These are phyloP conservation scores for Odontocolon sp. DNA, from an alignment of 2,888 invertebrate genomes.

Conservation along the genomic window DNA sequence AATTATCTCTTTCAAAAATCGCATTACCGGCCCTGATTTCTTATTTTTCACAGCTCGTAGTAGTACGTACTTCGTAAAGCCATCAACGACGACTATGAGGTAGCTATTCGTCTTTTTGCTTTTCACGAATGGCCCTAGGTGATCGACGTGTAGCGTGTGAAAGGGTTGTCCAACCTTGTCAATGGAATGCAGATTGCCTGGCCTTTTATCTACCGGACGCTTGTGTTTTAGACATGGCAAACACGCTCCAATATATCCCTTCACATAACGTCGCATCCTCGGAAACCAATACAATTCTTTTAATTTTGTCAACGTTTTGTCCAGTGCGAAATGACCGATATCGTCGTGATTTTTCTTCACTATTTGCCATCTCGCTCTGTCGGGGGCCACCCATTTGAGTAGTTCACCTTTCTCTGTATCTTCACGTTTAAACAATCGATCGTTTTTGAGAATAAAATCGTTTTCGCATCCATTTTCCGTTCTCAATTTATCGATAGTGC, in stretches of 20 bases:
- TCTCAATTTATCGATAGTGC: no score
- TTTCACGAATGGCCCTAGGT: conserved; percentile 48
- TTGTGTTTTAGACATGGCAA: conserved; percentile 54
- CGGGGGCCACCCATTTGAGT: conserved; percentile 14
- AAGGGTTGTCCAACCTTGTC: conserved; percentile 38
- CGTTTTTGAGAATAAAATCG: no score
- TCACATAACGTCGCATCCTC: conserved; percentile 52
- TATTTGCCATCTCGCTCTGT: conserved; percentile 7
- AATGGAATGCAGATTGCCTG: conserved; percentile 44
- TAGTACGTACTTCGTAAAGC: conserved; percentile 36
- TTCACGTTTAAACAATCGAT: no score
- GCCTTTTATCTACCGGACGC: conserved; percentile 5
- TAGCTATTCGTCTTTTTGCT: conserved; percentile 30
- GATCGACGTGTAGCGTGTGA: conserved; percentile 55
- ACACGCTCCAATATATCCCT: conserved; percentile 56
- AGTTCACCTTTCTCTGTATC: neutral
- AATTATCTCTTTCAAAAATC: conserved; percentile 11
- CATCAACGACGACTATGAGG: conserved; percentile 32
- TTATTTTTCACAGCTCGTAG: conserved; percentile 25
- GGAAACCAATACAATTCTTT: conserved; percentile 61
- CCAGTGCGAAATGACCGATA: conserved; percentile 59
- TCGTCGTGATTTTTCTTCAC: conserved; percentile 49
- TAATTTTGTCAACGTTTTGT: conserved; percentile 50
- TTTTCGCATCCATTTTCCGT: no score
- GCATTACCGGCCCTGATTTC: neutral